Base-by-base conservation (phyloP, 2,113 vertebrate genomes). In the Larimichthys polyactis region DNA sequence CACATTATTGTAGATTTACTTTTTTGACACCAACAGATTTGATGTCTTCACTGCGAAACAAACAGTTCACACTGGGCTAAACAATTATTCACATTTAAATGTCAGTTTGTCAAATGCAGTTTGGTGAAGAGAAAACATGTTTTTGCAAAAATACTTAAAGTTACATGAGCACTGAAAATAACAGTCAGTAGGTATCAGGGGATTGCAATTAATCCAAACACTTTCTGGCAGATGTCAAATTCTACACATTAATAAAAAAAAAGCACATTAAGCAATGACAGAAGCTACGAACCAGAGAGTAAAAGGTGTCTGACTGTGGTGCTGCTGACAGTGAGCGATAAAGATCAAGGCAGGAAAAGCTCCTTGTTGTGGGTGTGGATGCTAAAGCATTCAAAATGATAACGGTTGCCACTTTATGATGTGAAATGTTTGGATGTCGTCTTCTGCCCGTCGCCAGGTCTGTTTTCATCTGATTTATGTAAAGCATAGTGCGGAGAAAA, bases 171-270 rank as follows among this genome's bases (percentile, higher is more conserved):
- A 8, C 55, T 72, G 7, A 2, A 49, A 76, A 72, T 19, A 58
- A 55, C 82, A 80, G 63, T 65, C 4, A 64, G 51, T 69, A 40
- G 44, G 58, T 73, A 71, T 75, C 77, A 71, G 29, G 10, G 36
- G 20, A 68, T 54, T 83, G 51, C 63, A 84, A 84, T 88, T 85
- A 83, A 63, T 87, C 75, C 88, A 77, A 90, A 81, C 78, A 81
- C 68, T 68, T 87, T 76, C 71, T 82, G 78, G 74, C 66, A 84
- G 29, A 71, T 76, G 46, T 89, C 59, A 91, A 78, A 90, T 85
- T 78, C 44, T n/a, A 72, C 80, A 90, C 57, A 73, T 80, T 48
- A 78, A 67, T 14, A 44, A 86, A 65, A 54, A 62, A 86, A 91
- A 1, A 87, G n/a, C 71, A 76, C 79, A 75, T 79, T 80, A 67